Evolutionary conservation across 2,113 vertebrate species (phyloP), one percentile per base, ranked within the genome.

Genomic region (Nesospiza acunhae): DNA sequence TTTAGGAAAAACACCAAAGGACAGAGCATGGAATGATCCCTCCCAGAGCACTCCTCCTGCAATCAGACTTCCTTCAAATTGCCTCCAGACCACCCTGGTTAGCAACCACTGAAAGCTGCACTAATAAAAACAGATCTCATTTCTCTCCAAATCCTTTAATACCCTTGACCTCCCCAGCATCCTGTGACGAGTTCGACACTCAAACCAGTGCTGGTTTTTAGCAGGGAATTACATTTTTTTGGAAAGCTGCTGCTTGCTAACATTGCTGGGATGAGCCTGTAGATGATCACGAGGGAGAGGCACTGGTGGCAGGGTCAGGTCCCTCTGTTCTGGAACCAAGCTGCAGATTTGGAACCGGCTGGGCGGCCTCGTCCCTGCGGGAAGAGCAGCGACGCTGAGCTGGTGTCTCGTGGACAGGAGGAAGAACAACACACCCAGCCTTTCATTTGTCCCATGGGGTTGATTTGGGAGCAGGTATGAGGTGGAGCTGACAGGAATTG

Each of bases 341-440:
- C 30, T 53, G 84, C 69, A 94, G 60, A 13, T 72, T 21, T 0
- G 70, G 96, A 76, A 93, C 69, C 23, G 23, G 47, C 63, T 35
- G 91, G 35, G 94, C 81, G 0, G 39, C 31, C 92, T 96, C 86
- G 1, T 97, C 96, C 93, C 97, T 97, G 91, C 7, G 76, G 82
- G 86, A 72, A 89, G 17, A 93, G 39, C 39, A 39, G 37, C 0
- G 0, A n/a, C 2, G 56, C 60, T 60, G 84, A 93, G 74, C 6
- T 59, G 53, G 24, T 2, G 0, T 44, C 60, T 28, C 9, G 4
- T 3, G 11, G 49, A 0, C 0, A 76, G 26, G 33, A 9, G 60
- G n/a, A 62, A 64, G 31, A 86, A 75, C 37, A 21, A 58, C 69
- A 44, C 60, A 49, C 47, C 13, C 69, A 22, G 42, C 68, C 84